Conservation (phyloP, 2,113 vertebrate species). For the Gallinago media region DNA sequence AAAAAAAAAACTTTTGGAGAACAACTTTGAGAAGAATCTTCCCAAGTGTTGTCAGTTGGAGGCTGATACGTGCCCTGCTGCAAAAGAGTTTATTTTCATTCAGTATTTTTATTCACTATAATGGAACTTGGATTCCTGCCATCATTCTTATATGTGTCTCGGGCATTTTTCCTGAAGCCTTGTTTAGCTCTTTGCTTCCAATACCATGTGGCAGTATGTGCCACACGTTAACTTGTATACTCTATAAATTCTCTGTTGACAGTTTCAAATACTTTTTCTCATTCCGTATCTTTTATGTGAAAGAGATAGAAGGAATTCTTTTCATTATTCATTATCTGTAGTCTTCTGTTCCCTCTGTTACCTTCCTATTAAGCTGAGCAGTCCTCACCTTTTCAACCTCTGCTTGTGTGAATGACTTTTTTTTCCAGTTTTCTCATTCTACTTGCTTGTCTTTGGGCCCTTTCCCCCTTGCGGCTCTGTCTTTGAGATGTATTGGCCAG, state of each 20-base stretch:
- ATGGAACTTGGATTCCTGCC: neutral
- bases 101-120: neutral
- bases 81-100: conserved; percentile 17
- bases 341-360: neutral
- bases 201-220: neutral
- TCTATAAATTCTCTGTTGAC: neutral
- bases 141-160: neutral
- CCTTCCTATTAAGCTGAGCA: neutral
- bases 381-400: conserved; percentile 1
- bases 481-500: conserved; percentile 42
- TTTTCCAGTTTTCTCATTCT: conserved; percentile 10
- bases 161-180: neutral
- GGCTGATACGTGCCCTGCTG: neutral
- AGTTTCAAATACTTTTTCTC: neutral
- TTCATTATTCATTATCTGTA: neutral
- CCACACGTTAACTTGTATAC: neutral
- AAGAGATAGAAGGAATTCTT: neutral
- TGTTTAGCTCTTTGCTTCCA: neutral
- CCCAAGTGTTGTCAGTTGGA: neutral
- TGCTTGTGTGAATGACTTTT: neutral
- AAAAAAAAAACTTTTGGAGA: neutral
- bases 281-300: neutral
- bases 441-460: conserved; percentile 5
- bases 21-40: neutral
- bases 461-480: neutral